These are phyloP conservation scores for Tetraneura akinire DNA, from an alignment of 1,140 invertebrate genomes.

Conservation along the genomic window DNA sequence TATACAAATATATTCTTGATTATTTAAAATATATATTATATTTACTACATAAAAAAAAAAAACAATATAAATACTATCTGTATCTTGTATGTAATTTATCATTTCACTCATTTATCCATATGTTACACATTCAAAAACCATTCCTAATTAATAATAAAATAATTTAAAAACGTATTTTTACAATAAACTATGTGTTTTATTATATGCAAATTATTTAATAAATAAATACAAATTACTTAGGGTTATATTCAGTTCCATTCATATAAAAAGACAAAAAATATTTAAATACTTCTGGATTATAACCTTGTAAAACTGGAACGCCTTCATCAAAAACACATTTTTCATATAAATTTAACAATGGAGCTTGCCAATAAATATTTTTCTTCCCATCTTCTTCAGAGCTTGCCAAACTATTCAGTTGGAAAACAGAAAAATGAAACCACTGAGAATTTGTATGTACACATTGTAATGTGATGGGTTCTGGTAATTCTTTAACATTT, in stretches of 20 bases:
- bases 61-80: no score
- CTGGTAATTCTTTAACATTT: slow-evolving; percentile 67
- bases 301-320: slow-evolving; percentile 69
- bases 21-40: no score
- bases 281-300: slow-evolving; percentile 77
- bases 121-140: background rate
- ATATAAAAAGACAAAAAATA: slow-evolving; percentile 76
- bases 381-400: slow-evolving; percentile 61
- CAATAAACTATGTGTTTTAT: slow-evolving; percentile 6
- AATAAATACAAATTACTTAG: slow-evolving; percentile 19
- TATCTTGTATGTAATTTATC: no score
- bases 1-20: no score
- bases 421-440: slow-evolving; percentile 80
- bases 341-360: slow-evolving; percentile 69
- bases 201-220: background rate
- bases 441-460: slow-evolving; percentile 73
- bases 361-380: slow-evolving; percentile 78
- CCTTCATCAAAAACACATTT: slow-evolving; percentile 67
- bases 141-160: background rate
- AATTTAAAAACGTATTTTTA: background rate
- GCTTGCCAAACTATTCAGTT: slow-evolving; percentile 80
- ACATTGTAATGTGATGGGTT: slow-evolving; percentile 79
- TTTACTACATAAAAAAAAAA: no score
- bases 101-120: no score
- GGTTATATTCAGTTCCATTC: slow-evolving; percentile 47